Evolutionary conservation across 1,140 invertebrate species (phyloP), one percentile per base, ranked within the genome.

Genomic region (Trichoplusia ni): DNA sequence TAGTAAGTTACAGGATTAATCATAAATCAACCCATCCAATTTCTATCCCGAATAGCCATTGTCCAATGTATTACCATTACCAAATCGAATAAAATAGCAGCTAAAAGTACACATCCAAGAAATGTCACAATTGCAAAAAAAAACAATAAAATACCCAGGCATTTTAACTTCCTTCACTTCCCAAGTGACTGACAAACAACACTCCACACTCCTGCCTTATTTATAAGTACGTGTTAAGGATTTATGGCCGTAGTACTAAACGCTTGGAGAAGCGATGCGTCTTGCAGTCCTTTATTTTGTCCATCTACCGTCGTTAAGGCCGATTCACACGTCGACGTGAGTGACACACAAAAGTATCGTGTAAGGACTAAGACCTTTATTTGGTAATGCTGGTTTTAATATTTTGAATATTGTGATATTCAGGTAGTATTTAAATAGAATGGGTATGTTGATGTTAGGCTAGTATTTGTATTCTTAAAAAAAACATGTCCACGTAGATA

Each of bases 221-320:
- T 29, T 47, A 29, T 31, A 16, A 31, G 25, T 31, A 8, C 13
- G 13, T 49, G 21, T 23, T 11, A 16, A n/a, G 8, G 29, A 31
- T 49, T 49, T 49, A 49, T 49, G 4, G 14, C 25, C 11, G 25
- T 49, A n/a, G 46, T 27, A 29, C 13, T 1, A n/a, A 4, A 0
- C 9, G 18, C 18, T 49, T 2, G 29, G 27, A 29, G 29, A 14
- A 31, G 25, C 46, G 9, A 31, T 49, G n/a, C 25, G 8, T 49
- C 46, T 18, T 49, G 1, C n/a, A 14, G 13, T 49, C 25, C 25
- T 49, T 49, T 49, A 49, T 49, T 49, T 49, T 31, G 25, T 49
- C 0, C 4, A 1, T 40, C 16, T 40, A 9, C 1, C 13, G 3
- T 14, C 23, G 23, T 47, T n/a, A 49, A 29, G 25, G 13, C 1